A percentile compares a stretch with the other conserved stretches of the same genome.
Conservation (phyloP, 2,888 invertebrate species). For the Cryptus armator region DNA sequence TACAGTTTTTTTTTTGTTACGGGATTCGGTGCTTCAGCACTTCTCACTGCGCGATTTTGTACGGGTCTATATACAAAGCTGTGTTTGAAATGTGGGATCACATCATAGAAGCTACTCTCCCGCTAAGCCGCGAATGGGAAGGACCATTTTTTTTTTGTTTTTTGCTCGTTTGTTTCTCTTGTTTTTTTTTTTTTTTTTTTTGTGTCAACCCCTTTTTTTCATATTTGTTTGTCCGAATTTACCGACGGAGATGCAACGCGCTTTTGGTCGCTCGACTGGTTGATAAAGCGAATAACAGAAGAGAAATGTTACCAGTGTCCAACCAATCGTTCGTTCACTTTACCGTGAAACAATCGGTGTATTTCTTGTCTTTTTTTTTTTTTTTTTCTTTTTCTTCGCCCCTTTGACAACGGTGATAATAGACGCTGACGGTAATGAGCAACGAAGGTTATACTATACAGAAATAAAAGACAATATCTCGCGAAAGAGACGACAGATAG, state of each 20-base stretch:
- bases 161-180: background rate
- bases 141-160: background rate
- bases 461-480: conserved; percentile 16
- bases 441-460: conserved; percentile 16
- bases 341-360: background rate
- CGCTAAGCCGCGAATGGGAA: background rate
- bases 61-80: background rate
- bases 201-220: background rate
- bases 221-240: background rate
- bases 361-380: no score
- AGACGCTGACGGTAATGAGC: background rate
- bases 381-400: no score
- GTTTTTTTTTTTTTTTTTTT: background rate
- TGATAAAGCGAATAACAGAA: background rate
- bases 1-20: background rate
- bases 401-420: background rate
- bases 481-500: conserved; percentile 9
- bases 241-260: background rate
- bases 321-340: background rate
- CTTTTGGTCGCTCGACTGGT: background rate
- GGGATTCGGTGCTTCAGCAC: background rate
- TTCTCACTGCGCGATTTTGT: background rate
- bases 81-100: conserved; percentile 26
- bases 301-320: background rate
- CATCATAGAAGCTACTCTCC: background rate